Evolutionary conservation across 2,888 invertebrate genomes (phyloP).

Genomic region (Thera obeliscata): DNA sequence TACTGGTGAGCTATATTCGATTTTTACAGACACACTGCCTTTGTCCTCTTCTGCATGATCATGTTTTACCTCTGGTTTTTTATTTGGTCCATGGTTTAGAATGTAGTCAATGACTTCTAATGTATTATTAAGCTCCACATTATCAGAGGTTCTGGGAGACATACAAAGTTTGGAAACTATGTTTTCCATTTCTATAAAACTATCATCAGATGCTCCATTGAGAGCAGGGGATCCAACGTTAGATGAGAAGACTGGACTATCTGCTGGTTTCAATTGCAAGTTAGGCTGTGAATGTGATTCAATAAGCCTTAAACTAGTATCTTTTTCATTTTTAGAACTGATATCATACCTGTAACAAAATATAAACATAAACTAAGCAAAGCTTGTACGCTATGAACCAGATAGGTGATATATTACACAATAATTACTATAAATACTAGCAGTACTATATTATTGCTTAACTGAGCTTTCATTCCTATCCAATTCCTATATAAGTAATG

Average conservation of each 20-base stretch:
- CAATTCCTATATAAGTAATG: no score
- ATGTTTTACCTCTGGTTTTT: conserved; percentile 6
- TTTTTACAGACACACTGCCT: conserved; percentile 4
- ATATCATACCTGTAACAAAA: conserved; percentile 16
- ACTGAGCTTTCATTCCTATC: no score
- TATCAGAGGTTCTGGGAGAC: conserved; percentile 43
- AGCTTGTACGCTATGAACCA: no score
- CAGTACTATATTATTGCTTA: no score
- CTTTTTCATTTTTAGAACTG: conserved; percentile 34
- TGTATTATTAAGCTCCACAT: conserved; percentile 60
- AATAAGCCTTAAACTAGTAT: conserved; percentile 61
- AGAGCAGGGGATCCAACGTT: conserved; percentile 36
- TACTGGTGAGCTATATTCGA: conserved; percentile 9
- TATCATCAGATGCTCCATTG: conserved; percentile 55
- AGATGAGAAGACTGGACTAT: conserved; percentile 28
- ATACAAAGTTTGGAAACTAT: conserved; percentile 55
- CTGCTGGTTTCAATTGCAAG: conserved; percentile 38
- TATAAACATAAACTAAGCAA: neutral
- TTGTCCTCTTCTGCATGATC: conserved; percentile 14
- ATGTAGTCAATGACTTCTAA: conserved; percentile 64
- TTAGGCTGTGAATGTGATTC: conserved; percentile 69
- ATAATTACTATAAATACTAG: no score
- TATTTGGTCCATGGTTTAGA: conserved; percentile 55
- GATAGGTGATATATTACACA: no score
- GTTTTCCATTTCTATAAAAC: conserved; percentile 64